phyloP scores from a whole-genome alignment of 2,888 invertebrate genomes.

The Timema cristinae region DNA sequence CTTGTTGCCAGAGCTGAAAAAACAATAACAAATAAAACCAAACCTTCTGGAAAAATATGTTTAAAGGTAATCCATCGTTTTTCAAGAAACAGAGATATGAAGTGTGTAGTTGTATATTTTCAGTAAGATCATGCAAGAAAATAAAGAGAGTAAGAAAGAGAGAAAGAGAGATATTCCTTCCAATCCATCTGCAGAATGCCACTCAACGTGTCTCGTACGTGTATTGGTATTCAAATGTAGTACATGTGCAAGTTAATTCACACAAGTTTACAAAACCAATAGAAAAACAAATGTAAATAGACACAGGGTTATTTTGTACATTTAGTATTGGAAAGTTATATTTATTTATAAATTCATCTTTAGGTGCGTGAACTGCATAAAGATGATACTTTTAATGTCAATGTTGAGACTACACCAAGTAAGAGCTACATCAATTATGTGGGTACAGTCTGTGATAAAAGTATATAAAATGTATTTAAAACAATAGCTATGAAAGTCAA shows the following conservation, averaged over 20 bases:
- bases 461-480: too few species aligned
- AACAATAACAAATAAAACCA: too few species aligned
- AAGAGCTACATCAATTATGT: slow-evolving; percentile 4
- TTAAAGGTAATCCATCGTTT: background rate
- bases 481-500: too few species aligned
- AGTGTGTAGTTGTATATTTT: slow-evolving; percentile 10
- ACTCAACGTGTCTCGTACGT: slow-evolving; percentile 39
- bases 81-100: slow-evolving; percentile 8
- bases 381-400: background rate
- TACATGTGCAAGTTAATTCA: slow-evolving; percentile 25
- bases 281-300: too few species aligned
- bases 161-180: slow-evolving; percentile 30
- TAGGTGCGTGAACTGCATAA: too few species aligned
- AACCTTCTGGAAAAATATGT: slow-evolving; percentile 12
- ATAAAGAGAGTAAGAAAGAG: slow-evolving; percentile 26
- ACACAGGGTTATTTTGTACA: too few species aligned
- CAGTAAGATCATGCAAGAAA: slow-evolving; percentile 22
- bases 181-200: slow-evolving; percentile 24
- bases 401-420: background rate
- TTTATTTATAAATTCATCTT: too few species aligned
- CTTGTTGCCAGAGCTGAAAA: too few species aligned
- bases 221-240: slow-evolving; percentile 72
- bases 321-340: too few species aligned
- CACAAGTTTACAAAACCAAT: too few species aligned
- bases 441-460: slow-evolving; percentile 12